Evolutionary conservation across 2,888 invertebrate species (phyloP).

Genomic region (Dicranocentrus wangi): DNA sequence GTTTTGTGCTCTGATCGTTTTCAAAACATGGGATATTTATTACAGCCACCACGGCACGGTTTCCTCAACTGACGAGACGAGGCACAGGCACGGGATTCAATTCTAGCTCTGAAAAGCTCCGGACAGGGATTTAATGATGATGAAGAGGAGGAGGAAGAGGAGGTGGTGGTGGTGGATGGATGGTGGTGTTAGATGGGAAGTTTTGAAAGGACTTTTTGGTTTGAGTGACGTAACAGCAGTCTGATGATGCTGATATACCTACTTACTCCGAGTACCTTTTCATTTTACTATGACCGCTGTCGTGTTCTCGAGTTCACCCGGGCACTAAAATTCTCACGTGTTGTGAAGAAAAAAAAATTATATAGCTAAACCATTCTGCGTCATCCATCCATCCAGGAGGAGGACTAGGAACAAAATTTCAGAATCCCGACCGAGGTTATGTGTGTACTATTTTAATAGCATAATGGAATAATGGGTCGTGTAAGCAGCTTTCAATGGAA

Average conservation of each 20-base stretch:
- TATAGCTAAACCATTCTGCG: background rate
- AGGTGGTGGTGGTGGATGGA: too few species aligned
- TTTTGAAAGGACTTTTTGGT: conserved; percentile 9
- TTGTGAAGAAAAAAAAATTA: background rate
- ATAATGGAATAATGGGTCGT: background rate
- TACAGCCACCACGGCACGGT: too few species aligned
- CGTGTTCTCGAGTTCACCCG: too few species aligned
- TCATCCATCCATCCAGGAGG: too few species aligned
- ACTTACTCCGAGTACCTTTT: too few species aligned
- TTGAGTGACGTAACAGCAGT: too few species aligned
- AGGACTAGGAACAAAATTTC: too few species aligned
- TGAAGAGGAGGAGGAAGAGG: conserved; percentile 7
- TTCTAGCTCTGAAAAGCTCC: background rate
- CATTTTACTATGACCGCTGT: too few species aligned
- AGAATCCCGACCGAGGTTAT: too few species aligned
- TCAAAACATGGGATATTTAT: conserved; percentile 38
- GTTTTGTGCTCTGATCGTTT: conserved; percentile 9
- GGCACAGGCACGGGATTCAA: background rate
- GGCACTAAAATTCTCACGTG: background rate
- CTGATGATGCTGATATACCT: too few species aligned
- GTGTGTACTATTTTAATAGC: background rate
- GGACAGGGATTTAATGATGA: conserved; percentile 9
- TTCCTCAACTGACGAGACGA: conserved; percentile 9
- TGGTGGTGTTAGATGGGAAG: too few species aligned
- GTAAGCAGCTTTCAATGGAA: conserved; percentile 38